Evolutionary conservation across 1,140 invertebrate species (phyloP), one percentile per base, ranked within the genome.

Genomic region (Popillia japonica): DNA sequence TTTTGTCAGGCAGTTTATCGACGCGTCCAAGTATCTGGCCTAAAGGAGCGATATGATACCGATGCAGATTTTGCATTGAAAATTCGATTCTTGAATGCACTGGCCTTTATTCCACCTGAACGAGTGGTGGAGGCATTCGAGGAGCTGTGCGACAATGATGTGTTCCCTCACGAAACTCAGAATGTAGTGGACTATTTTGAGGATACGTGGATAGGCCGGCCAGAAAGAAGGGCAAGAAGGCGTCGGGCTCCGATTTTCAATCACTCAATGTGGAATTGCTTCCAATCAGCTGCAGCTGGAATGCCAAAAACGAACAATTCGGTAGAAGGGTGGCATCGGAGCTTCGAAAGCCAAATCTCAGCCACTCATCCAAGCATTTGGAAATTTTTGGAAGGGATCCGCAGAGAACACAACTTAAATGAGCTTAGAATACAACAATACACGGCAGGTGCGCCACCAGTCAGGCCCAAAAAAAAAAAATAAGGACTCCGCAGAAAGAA

Each of bases 121-220:
- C 9, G 11, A 14, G 61, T 77, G 22, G 59, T 68, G 20, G 76
- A 77, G 11, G 40, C 23, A 23, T 77, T 77, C 40, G 76, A 77
- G 40, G 10, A 20, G 11, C 20, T 77, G 22, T n/a, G 48, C 59
- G 59, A 77, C 14, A 61, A 77, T 20, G 61, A 40, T 68, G 20
- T 68, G 23, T 77, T 68, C 20, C 76, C 61, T 22, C 23, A 23
- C 64, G 76, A 68, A 68, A 17, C 48, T n/a, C 27, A 23, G 40
- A 14, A 40, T 68, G 61, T 77, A 34, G 40, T 77, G 6, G 76
- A 77, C 59, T 68, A 77, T 68, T 77, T 77, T 77, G 76, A 77
- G 59, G 76, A 77, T 68, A 77, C 48, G n/a, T 77, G 76, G 61
- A 77, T 77, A 20, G 44, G 76, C 20, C 48, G 48, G 3, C 61